These are phyloP conservation scores for Spea bombifrons DNA, from an alignment of 2,113 vertebrate genomes.

Conservation along the genomic window DNA sequence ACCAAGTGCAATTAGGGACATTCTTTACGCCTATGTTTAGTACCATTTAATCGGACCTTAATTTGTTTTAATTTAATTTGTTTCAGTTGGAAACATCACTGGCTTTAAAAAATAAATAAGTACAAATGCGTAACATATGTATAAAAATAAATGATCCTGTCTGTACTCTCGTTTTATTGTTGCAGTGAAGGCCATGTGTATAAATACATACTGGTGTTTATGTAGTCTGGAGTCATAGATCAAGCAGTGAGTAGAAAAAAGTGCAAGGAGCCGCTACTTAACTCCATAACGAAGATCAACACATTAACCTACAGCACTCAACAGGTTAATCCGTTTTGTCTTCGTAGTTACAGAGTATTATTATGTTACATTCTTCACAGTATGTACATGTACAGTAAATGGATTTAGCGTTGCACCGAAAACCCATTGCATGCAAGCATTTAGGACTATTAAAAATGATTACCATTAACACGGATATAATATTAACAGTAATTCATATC, in stretches of 20 bases:
- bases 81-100: not conserved
- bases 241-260: constrained; percentile 2
- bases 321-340: no score
- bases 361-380: no score
- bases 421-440: no score
- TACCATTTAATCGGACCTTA: not conserved
- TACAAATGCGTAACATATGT: constrained; percentile 24
- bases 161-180: not conserved
- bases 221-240: constrained; percentile 25
- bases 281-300: no score
- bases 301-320: no score
- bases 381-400: no score
- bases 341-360: no score
- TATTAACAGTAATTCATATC: no score
- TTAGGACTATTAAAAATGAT: no score
- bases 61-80: not conserved
- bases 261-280: no score
- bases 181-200: constrained; percentile 36
- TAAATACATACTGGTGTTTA: constrained; percentile 33
- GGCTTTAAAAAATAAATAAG: constrained; percentile 19
- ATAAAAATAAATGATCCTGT: constrained; percentile 29
- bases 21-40: not conserved
- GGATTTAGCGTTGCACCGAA: no score
- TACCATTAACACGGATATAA: no score
- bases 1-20: not conserved